Evolutionary conservation across 2,797 vertebrate species (phyloP), one percentile per base, ranked within the genome.

Genomic region (Odontamblyopus rebecca): DNA sequence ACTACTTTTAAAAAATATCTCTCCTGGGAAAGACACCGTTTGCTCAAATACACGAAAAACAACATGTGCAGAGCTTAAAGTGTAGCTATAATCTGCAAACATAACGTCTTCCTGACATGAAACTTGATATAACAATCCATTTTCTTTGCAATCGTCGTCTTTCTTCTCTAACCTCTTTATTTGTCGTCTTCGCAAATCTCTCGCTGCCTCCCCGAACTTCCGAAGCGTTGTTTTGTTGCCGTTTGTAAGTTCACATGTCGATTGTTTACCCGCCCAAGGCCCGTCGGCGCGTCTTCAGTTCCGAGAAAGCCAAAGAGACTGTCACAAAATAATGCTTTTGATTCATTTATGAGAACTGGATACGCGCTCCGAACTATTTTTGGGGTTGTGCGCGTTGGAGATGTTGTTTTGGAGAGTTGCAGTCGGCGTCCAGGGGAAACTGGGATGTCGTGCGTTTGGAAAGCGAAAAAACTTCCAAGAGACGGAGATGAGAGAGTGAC

Each of bases 371-470:
- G 26, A 29, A 67, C 65, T 67, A 67, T 67, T 67, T 54, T 32
- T 11, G 50, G 65, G 29, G 3, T 38, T 54, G 65, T 23, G 16
- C 6, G 65, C 65, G 53, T 67, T 67, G 65, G 54, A 67, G 65
- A 50, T n/a, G 29, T 53, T 41, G 65, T 51, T 67, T 67, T 67
- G 65, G 65, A 53, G 32, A 32, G 65, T 67, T 67, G 26, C 48
- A 32, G 65, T 32, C 13, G 13, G 65, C 65, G 27, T 67, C 65
- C 50, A 32, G 65, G 65, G 65, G 50, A 67, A 54, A 67, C 13
- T 8, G 26, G 27, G 65, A 53, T 67, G 50, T 54, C 7, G 18
- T 32, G 27, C 27, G 53, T 53, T 23, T 16, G 50, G 50, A 53
- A 67, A 67, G 50, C 27, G 35, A 53, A 54, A 67, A 66, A 67